Conservation (phyloP, 2,113 vertebrate genomes). For the Petromus typicus region DNA sequence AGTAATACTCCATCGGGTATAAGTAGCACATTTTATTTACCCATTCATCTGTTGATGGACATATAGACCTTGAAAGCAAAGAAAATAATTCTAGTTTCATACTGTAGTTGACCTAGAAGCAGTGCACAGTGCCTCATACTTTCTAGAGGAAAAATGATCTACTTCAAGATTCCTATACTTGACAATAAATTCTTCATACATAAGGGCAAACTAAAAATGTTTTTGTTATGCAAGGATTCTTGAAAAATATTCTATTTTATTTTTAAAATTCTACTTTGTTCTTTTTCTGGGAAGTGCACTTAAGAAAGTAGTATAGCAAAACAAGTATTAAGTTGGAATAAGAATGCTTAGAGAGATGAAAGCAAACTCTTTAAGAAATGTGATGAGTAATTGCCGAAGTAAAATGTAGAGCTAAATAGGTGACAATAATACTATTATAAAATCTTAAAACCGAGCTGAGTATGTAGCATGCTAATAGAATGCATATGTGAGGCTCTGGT, state of each 20-base stretch:
- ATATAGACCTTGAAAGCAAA: not conserved
- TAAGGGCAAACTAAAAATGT: constrained; percentile 1
- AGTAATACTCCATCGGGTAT: not conserved
- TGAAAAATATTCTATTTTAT: not conserved
- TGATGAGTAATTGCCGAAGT: not conserved
- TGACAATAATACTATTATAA: not conserved
- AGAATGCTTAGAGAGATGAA: not conserved
- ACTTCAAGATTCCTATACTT: constrained; percentile 15
- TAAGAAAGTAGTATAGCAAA: not conserved
- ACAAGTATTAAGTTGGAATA: constrained; percentile 14
- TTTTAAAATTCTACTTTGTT: not conserved
- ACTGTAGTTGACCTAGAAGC: not conserved
- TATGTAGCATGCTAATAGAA: not conserved
- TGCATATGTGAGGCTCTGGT: not conserved
- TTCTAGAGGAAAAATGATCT: not conserved
- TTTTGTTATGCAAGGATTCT: not conserved
- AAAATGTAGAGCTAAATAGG: not conserved
- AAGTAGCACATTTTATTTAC: not conserved
- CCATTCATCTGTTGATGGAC: not conserved
- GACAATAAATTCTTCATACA: not conserved
- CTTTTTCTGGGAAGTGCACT: constrained; percentile 34
- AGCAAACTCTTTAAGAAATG: not conserved
- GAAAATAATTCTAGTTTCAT: not conserved
- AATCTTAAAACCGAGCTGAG: not conserved
- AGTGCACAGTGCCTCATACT: not conserved